phyloP scores from a whole-genome alignment of 37 sponge, comb jelly and placozoan species.

The Axinella damicornis region DNA sequence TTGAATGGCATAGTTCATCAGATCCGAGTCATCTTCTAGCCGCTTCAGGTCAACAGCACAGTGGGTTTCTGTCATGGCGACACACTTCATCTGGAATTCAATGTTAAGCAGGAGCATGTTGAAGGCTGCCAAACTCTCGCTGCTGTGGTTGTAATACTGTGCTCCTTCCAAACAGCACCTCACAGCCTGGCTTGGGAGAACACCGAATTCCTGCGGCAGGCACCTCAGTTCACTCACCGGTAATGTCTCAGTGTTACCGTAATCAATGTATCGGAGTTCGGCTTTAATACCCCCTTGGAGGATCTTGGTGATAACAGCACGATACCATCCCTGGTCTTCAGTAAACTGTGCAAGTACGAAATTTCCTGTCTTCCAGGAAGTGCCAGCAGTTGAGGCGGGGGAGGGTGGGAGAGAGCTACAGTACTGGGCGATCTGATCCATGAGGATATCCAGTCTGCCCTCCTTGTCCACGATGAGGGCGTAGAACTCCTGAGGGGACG shows the following conservation, averaged over 20 bases:
- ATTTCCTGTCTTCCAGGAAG: slow-evolving; percentile 5
- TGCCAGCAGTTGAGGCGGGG: neutral
- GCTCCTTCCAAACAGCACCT: slow-evolving; percentile 40
- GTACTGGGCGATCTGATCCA: slow-evolving; percentile 26
- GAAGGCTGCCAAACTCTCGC: neutral
- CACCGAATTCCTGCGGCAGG: slow-evolving; percentile 16
- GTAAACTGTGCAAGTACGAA: slow-evolving; percentile 49
- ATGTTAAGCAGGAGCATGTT: slow-evolving; percentile 29
- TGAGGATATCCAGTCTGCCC: slow-evolving; percentile 53
- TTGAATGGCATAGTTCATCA: slow-evolving; percentile 18
- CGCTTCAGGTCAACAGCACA: slow-evolving; percentile 25
- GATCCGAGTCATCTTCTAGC: neutral
- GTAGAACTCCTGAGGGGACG: slow-evolving; percentile 63
- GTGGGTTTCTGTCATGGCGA: neutral
- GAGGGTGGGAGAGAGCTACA: neutral
- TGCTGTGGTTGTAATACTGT: neutral
- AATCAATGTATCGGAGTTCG: slow-evolving; percentile 75
- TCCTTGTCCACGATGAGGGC: slow-evolving; percentile 52
- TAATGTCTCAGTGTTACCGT: slow-evolving; percentile 71
- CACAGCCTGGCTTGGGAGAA: slow-evolving; percentile 57
- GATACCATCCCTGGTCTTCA: slow-evolving; percentile 82
- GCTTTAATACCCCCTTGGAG: neutral
- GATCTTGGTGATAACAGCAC: slow-evolving; percentile 31
- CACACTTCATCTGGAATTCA: slow-evolving; percentile 42
- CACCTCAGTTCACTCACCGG: neutral